phyloP scores from a whole-genome alignment of 2,113 vertebrate species.

The Eulacestoma nigropectus region DNA sequence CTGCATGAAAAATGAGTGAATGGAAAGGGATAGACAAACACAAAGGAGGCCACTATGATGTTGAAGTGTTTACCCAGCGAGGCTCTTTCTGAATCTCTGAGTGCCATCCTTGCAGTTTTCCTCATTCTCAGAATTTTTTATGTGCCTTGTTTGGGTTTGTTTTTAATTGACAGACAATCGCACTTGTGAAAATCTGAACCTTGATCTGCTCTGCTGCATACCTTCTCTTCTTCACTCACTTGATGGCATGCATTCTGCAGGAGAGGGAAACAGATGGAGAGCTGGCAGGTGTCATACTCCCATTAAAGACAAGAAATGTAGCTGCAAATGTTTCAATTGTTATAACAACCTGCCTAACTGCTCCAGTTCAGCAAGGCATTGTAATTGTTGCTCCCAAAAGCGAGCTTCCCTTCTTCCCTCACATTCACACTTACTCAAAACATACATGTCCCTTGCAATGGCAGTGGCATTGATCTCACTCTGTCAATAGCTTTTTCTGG shows the following conservation, averaged over 20 bases:
- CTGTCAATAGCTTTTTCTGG: not conserved
- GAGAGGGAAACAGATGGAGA: not conserved
- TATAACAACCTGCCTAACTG: not conserved
- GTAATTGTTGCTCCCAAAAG: not conserved
- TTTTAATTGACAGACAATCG: not conserved
- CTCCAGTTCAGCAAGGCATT: not conserved
- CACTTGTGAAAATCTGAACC: not conserved
- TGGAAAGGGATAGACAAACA: slow-evolving; percentile 25
- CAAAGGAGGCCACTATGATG: not conserved
- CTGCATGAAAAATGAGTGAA: not conserved
- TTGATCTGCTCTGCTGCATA: not conserved
- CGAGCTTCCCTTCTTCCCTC: not conserved
- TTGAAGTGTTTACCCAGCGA: slow-evolving; percentile 4
- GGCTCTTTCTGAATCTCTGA: not conserved
- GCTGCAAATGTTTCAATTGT: not conserved
- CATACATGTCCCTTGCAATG: not conserved
- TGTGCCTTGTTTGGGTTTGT: accelerated
- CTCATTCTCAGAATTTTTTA: slow-evolving; percentile 24
- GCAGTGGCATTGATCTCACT: not conserved
- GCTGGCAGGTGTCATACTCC: not conserved
- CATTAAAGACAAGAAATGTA: not conserved
- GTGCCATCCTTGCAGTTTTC: not conserved
- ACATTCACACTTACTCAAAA: not conserved
- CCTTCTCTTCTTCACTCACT: not conserved
- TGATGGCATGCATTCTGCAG: not conserved